Evolutionary conservation across 2,113 vertebrate species (phyloP).

Genomic region (Hypomesus transpacificus): DNA sequence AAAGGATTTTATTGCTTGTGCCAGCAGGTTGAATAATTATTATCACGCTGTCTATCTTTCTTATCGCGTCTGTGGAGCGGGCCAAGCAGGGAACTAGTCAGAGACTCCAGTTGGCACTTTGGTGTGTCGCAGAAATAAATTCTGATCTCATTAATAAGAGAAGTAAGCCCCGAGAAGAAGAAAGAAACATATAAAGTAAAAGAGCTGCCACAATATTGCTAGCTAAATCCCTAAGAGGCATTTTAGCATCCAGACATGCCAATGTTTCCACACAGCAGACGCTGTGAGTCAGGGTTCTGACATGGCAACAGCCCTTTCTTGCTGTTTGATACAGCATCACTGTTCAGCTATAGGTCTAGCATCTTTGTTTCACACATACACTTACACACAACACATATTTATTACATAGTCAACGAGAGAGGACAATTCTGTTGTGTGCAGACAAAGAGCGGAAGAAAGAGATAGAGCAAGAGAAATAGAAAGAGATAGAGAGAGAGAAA

Average conservation of each 20-base stretch:
- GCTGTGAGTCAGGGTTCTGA: neutral
- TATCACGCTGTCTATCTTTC: constrained; percentile 61
- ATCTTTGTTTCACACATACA: too few species aligned
- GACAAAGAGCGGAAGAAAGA: too few species aligned
- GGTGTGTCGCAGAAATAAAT: constrained; percentile 29
- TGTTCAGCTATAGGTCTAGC: too few species aligned
- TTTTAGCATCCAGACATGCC: neutral
- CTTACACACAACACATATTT: too few species aligned
- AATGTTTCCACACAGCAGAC: neutral
- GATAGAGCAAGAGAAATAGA: too few species aligned
- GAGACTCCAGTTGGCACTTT: constrained; percentile 30
- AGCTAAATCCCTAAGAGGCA: constrained; percentile 7
- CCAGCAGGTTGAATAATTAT: constrained; percentile 75
- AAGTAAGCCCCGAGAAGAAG: constrained; percentile 27
- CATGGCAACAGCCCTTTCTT: too few species aligned
- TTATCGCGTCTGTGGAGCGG: constrained; percentile 40
- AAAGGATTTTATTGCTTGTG: constrained; percentile 68
- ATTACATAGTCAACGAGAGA: too few species aligned
- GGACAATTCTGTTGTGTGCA: too few species aligned
- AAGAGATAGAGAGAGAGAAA: neutral
- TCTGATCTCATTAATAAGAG: constrained; percentile 56
- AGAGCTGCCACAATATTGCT: constrained; percentile 26
- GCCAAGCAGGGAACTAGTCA: constrained; percentile 31
- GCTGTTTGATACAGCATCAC: too few species aligned
- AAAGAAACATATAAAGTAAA: constrained; percentile 30